Percentiles rank a stretch among this genome's conserved stretches.
Conservation (phyloP, 2,113 vertebrate species). For the Limnothrissa miodon region DNA sequence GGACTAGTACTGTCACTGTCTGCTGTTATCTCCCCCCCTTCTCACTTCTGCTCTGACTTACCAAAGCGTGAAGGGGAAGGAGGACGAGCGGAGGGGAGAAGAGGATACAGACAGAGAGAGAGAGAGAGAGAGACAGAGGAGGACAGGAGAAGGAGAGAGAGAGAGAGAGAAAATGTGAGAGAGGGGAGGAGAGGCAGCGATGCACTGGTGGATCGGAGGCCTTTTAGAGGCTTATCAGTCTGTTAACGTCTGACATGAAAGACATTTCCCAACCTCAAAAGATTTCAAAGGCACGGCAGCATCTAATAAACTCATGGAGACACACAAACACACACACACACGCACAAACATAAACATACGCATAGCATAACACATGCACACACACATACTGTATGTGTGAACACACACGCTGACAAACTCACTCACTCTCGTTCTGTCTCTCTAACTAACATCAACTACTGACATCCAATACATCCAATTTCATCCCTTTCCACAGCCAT, state of each 20-base stretch:
- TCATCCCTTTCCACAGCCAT: background rate
- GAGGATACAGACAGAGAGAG: background rate
- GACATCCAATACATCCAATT: background rate
- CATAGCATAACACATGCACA: too few relatives aligned
- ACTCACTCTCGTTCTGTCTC: too few relatives aligned
- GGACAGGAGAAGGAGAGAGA: conserved; percentile 14
- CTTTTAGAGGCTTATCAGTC: conserved; percentile 14
- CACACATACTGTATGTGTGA: too few relatives aligned
- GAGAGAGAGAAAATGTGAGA: conserved; percentile 1
- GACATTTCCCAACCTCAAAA: conserved; percentile 9
- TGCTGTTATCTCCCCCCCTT: background rate
- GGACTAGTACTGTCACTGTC: background rate
- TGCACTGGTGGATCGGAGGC: conserved; percentile 33
- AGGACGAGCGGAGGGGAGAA: conserved; percentile 17
- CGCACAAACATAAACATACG: background rate
- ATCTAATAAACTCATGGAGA: conserved; percentile 10
- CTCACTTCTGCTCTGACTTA: background rate
- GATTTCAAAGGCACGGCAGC: conserved; percentile 3
- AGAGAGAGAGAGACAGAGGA: background rate
- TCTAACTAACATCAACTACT: background rate
- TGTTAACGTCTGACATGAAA: conserved; percentile 14
- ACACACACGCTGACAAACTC: too few relatives aligned
- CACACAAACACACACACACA: background rate
- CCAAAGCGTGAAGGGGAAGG: background rate
- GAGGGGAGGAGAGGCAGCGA: conserved; percentile 21